phyloP scores from a whole-genome alignment of 1,140 invertebrate genomes.

The Acyrthosiphon pisum region DNA sequence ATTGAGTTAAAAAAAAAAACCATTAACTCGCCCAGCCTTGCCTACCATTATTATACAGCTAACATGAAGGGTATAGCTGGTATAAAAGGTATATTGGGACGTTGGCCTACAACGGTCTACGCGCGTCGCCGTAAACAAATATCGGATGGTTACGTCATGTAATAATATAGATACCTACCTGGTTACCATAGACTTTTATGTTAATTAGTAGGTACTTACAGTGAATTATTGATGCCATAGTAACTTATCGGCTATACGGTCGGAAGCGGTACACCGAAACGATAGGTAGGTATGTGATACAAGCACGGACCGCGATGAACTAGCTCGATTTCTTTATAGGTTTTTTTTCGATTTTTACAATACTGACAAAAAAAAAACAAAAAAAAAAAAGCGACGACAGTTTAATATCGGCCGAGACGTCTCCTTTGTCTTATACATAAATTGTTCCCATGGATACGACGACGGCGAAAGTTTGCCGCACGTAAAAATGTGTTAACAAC shows the following conservation, averaged over 20 bases:
- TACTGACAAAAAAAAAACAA: background rate
- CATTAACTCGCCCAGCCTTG: too few relatives aligned
- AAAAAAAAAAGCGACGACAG: background rate
- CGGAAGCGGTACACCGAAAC: background rate
- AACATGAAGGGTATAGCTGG: background rate
- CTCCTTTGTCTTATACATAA: background rate
- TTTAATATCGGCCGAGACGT: background rate
- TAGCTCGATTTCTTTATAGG: background rate
- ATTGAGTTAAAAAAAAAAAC: too few relatives aligned
- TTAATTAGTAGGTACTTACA: background rate
- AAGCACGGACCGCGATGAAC: background rate
- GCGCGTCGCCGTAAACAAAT: background rate
- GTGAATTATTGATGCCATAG: background rate
- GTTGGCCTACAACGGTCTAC: background rate
- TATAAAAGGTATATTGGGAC: background rate
- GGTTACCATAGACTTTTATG: background rate
- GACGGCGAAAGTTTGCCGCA: background rate
- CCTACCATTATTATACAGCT: background rate
- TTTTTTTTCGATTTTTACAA: constrained; percentile 9
- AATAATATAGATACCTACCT: background rate
- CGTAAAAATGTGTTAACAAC: background rate
- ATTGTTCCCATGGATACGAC: constrained; percentile 36
- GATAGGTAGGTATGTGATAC: background rate
- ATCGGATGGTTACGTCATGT: background rate
- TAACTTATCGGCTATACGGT: background rate